These are phyloP conservation scores for Nesidiocoris tenuis DNA, from an alignment of 2,888 invertebrate species.

Conservation along the genomic window DNA sequence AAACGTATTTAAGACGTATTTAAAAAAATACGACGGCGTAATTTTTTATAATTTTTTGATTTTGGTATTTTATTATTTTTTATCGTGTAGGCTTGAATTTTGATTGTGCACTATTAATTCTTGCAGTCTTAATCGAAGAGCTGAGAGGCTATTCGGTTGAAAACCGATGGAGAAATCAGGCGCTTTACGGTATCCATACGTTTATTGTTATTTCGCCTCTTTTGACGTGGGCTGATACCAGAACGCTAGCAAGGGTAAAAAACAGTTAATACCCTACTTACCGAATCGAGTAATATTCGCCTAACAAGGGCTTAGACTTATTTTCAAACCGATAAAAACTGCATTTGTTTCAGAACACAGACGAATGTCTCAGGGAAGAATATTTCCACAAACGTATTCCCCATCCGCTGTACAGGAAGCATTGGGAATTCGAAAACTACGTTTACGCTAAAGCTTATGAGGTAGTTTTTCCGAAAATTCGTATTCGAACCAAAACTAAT, in stretches of 20 bases:
- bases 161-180: slow-evolving; percentile 14
- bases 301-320: too few species aligned
- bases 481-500: too few species aligned
- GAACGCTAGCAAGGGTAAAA: slow-evolving; percentile 19
- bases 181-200: slow-evolving; percentile 33
- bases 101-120: too few species aligned
- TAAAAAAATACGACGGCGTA: too few species aligned
- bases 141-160: slow-evolving; percentile 17
- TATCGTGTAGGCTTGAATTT: too few species aligned
- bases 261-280: not conserved
- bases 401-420: slow-evolving; percentile 32
- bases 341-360: slow-evolving; percentile 15
- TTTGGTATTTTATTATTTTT: too few species aligned
- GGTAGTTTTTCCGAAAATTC: too few species aligned
- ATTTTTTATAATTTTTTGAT: not conserved
- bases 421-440: slow-evolving; percentile 39
- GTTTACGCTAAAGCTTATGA: slow-evolving; percentile 22
- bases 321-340: too few species aligned
- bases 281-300: not conserved
- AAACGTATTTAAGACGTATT: too few species aligned
- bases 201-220: slow-evolving; percentile 29
- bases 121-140: slow-evolving; percentile 16
- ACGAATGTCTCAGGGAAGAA: slow-evolving; percentile 31
- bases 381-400: slow-evolving; percentile 37
- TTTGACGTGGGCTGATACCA: slow-evolving; percentile 31